Percentiles rank a stretch among this genome's conserved stretches.
phyloP scores from a whole-genome alignment of 1,140 invertebrate genomes.

The Drosophila guanche region DNA sequence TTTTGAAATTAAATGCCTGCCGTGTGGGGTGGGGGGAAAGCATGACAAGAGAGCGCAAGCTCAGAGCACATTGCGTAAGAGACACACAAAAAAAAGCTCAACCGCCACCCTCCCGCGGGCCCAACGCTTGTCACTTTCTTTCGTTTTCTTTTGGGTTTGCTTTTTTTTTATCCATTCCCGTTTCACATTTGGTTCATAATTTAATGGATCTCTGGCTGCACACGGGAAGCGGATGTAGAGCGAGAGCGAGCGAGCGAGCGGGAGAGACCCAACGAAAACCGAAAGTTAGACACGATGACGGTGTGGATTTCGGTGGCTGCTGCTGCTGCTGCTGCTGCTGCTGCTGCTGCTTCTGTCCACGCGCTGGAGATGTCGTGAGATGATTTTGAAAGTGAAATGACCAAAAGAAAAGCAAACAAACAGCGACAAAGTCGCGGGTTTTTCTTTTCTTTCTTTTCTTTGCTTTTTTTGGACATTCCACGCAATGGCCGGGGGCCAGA shows the following conservation, averaged over 20 bases:
- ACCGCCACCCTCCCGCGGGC: neutral
- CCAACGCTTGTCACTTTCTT: conserved; percentile 61
- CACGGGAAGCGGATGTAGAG: conserved; percentile 75
- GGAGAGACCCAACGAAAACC: conserved; percentile 65
- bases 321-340: conserved; percentile 20
- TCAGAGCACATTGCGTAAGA: conserved; percentile 65
- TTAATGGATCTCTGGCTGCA: conserved; percentile 66
- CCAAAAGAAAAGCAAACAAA: conserved; percentile 61
- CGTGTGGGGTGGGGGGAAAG: conserved; percentile 25
- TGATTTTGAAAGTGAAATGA: conserved; percentile 81
- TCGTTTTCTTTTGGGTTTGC: conserved; percentile 24
- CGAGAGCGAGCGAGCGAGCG: too few relatives aligned
- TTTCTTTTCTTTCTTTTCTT: conserved; percentile 25
- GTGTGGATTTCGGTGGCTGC: conserved; percentile 48
- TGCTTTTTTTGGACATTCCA: conserved; percentile 46
- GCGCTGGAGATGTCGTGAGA: conserved; percentile 64
- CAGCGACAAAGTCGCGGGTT: conserved; percentile 18
- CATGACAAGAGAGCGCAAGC: conserved; percentile 41
- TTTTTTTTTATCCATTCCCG: conserved; percentile 54
- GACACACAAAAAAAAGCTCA: conserved; percentile 7
- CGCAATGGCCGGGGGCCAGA: conserved; percentile 22
- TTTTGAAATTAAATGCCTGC: conserved; percentile 76
- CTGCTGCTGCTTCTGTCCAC: conserved; percentile 53
- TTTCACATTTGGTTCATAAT: conserved; percentile 73
- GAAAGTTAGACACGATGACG: conserved; percentile 75